Percentiles rank a stretch among this genome's conserved stretches.
Evolutionary conservation across 2,888 invertebrate genomes (phyloP).

Genomic region (Athripsodes cinereus): DNA sequence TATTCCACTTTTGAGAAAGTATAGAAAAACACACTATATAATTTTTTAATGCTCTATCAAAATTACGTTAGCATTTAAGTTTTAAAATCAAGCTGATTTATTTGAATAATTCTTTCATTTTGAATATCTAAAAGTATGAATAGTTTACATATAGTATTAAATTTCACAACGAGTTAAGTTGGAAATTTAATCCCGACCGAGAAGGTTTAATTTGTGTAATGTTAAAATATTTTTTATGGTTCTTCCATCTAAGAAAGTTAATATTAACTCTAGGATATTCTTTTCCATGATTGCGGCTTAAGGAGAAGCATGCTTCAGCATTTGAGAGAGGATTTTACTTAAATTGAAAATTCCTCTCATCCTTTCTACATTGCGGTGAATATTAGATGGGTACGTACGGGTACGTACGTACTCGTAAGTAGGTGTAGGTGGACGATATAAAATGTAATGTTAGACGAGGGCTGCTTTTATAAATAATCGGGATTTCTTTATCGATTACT

Average conservation of each 20-base stretch:
- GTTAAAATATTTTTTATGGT: not conserved
- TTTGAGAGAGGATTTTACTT: not conserved
- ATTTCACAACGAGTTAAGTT: not conserved
- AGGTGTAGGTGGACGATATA: too few species aligned
- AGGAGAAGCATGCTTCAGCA: slow-evolving; percentile 1
- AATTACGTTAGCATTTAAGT: too few species aligned
- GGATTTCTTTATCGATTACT: too few species aligned
- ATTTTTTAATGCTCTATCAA: too few species aligned
- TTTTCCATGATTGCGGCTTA: slow-evolving; percentile 1
- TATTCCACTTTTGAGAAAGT: too few species aligned
- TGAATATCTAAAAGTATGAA: too few species aligned
- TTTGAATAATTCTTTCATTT: too few species aligned
- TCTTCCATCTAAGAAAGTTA: not conserved
- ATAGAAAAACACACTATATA: too few species aligned
- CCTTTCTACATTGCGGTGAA: not conserved
- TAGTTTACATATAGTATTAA: not conserved
- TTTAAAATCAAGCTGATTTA: too few species aligned
- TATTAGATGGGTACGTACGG: not conserved
- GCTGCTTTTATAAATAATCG: too few species aligned
- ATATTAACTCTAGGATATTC: slow-evolving; percentile 1
- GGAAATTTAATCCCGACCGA: not conserved
- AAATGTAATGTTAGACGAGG: too few species aligned
- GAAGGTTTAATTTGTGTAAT: slow-evolving; percentile 1
- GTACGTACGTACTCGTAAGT: not conserved
- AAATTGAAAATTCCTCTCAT: slow-evolving; percentile 1